These are phyloP conservation scores for Aphrophora alni DNA, from an alignment of 2,888 invertebrate species.

Conservation along the genomic window DNA sequence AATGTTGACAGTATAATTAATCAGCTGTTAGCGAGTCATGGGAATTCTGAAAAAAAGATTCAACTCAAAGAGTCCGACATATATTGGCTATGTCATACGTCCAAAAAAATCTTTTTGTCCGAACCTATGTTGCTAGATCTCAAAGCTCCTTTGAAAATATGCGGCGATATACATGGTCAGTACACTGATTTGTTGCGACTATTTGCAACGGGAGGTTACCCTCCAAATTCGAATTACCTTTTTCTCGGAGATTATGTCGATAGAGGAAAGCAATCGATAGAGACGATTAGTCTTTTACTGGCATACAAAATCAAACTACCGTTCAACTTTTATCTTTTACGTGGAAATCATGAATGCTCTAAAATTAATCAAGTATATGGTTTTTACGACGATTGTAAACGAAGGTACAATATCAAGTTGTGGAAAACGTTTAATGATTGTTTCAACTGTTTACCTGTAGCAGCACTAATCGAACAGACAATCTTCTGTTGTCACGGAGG, in stretches of 20 bases:
- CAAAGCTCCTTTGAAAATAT: conserved; percentile 42
- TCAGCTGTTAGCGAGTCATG: too few species aligned
- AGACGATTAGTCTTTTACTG: conserved; percentile 94
- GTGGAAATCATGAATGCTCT: conserved; percentile 94
- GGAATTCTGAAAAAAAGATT: too few species aligned
- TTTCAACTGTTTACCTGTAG: conserved; percentile 65
- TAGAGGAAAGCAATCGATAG: too few species aligned
- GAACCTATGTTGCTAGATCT: conserved; percentile 42
- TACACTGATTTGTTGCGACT: conserved; percentile 39
- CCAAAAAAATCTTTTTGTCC: conserved; percentile 39
- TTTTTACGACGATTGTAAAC: too few species aligned
- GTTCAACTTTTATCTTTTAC: conserved; percentile 95
- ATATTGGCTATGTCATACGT: not conserved
- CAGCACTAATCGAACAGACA: conserved; percentile 69
- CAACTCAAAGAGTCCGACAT: too few species aligned
- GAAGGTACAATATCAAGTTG: conserved; percentile 58
- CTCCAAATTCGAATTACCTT: conserved; percentile 97
- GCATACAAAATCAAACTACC: conserved; percentile 99
- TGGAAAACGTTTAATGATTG: conserved; percentile 57
- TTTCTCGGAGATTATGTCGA: conserved; percentile 93
- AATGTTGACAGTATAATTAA: too few species aligned
- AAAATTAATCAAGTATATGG: conserved; percentile 72
- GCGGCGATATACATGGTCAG: conserved; percentile 44
- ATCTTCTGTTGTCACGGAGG: conserved; percentile 71
- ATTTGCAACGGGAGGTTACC: conserved; percentile 80